A percentile compares a stretch with the other conserved stretches of the same genome.
These are phyloP conservation scores for human (Homo sapiens) DNA, from an alignment of 2,113 vertebrate species.

Conservation along the genomic window DNA sequence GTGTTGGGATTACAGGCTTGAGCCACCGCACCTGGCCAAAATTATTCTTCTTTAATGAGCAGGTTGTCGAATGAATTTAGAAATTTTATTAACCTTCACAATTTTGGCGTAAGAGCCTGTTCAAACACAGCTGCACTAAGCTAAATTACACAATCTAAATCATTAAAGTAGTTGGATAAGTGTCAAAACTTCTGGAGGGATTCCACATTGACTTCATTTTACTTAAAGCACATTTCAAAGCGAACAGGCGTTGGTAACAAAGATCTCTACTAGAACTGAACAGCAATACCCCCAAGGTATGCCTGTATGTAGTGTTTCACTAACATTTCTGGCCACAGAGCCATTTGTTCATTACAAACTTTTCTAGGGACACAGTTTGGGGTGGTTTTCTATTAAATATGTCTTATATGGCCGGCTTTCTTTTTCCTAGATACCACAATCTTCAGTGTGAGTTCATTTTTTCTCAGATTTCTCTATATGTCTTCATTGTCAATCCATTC, in stretches of 20 bases:
- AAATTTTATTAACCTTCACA: background rate
- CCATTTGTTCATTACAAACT: background rate
- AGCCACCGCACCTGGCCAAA: background rate
- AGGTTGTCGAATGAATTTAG: background rate
- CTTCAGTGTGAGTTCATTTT: background rate
- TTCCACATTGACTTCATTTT: background rate
- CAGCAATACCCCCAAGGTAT: background rate
- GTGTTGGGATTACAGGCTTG: no score
- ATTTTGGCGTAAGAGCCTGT: background rate
- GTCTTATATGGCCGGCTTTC: background rate
- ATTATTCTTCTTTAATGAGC: slow-evolving; percentile 19
- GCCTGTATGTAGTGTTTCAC: background rate
- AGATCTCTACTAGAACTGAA: background rate
- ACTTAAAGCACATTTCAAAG: background rate
- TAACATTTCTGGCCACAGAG: background rate
- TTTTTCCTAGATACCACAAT: background rate
- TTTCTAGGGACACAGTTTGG: background rate
- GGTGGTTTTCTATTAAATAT: background rate
- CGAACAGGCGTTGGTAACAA: background rate
- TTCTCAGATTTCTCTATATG: background rate
- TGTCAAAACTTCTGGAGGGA: background rate
- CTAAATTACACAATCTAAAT: slow-evolving; percentile 19
- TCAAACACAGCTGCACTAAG: slow-evolving; percentile 4
- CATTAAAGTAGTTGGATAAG: slow-evolving; percentile 7
- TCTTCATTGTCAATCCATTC: background rate